Conservation (phyloP, 2,797 vertebrate genomes). For the Coccyzus lansbergi region DNA sequence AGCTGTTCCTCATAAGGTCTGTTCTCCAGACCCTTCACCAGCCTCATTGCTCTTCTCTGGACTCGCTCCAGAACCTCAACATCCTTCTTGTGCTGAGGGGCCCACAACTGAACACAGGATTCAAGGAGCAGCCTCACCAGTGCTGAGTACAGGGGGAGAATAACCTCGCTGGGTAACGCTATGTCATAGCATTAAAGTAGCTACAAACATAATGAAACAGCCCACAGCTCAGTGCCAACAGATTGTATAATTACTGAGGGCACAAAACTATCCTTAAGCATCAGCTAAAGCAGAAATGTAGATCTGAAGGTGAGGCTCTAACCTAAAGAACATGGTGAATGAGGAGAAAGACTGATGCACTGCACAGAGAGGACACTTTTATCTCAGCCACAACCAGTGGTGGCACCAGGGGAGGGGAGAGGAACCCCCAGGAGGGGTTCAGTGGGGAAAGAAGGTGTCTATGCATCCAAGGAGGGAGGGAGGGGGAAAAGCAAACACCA, state of each 20-base stretch:
- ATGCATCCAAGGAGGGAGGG: accelerated
- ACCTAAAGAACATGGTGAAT: accelerated
- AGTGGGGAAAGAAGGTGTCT: neutral
- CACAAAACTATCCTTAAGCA: neutral
- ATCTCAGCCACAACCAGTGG: accelerated
- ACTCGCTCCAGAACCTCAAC: no score
- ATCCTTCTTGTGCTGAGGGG: no score
- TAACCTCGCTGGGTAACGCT: no score
- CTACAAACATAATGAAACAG: neutral
- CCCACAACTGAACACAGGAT: no score
- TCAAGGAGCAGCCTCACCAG: no score
- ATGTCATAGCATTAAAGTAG: neutral
- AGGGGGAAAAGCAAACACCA: neutral
- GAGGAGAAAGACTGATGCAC: accelerated
- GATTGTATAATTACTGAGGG: neutral
- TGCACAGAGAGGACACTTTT: accelerated
- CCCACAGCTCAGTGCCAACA: neutral
- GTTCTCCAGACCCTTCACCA: no score
- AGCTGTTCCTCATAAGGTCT: no score
- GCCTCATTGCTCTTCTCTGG: no score
- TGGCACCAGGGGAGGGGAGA: accelerated
- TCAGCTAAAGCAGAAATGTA: neutral
- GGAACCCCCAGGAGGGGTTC: accelerated
- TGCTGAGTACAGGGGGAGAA: no score
- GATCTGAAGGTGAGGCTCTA: neutral